Percentiles rank a stretch among this genome's conserved stretches.
Conservation (phyloP, 2,113 vertebrate genomes). For the Rhagologus leucostigma region DNA sequence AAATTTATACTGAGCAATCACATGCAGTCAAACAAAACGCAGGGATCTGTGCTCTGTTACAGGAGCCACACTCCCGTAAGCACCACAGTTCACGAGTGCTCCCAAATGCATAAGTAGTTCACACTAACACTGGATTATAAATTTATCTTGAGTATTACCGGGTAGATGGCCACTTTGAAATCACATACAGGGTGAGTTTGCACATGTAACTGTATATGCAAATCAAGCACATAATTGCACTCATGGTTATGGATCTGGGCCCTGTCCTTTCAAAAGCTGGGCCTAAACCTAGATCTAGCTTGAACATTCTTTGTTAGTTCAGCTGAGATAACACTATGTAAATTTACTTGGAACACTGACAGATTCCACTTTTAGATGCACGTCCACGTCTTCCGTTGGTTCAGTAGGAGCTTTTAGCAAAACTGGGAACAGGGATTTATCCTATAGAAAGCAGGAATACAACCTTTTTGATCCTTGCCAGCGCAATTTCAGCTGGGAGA, state of each 20-base stretch:
- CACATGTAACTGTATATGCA: background rate
- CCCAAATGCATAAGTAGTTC: background rate
- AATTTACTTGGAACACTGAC: conserved; percentile 46
- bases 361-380: conserved; percentile 27
- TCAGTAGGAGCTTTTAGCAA: background rate
- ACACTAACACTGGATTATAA: too few species aligned
- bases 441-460: background rate
- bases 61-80: background rate
- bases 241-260: background rate
- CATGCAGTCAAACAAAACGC: background rate
- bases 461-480: background rate
- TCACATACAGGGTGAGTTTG: background rate
- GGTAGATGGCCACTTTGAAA: background rate
- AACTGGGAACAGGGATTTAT: background rate
- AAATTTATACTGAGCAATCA: background rate
- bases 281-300: background rate
- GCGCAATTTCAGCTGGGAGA: background rate
- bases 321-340: conserved; percentile 62
- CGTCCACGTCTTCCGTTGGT: background rate
- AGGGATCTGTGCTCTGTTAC: background rate
- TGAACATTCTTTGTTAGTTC: conserved; percentile 51
- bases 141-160: background rate
- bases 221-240: background rate
- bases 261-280: background rate
- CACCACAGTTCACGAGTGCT: background rate